A percentile compares a stretch with the other conserved stretches of the same genome.
phyloP scores from a whole-genome alignment of 2,888 invertebrate species.

The Caenorhabditis uteleia region DNA sequence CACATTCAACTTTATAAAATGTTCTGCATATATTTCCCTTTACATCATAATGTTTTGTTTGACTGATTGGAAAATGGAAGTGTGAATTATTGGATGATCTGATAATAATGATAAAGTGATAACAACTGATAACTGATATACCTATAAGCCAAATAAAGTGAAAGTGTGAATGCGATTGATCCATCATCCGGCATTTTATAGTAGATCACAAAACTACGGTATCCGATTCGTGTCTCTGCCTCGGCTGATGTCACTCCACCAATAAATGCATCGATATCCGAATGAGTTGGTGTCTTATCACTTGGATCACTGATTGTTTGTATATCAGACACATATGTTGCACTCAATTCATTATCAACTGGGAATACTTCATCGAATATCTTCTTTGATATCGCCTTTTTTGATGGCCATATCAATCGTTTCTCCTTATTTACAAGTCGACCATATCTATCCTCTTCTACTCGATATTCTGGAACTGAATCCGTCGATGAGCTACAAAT shows the following conservation, averaged over 20 bases:
- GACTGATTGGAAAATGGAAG: constrained; percentile 14
- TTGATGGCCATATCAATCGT: constrained; percentile 3
- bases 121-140: neutral
- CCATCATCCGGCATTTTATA: constrained; percentile 17
- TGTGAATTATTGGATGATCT: constrained; percentile 7
- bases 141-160: constrained; percentile 17
- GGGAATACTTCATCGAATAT: neutral
- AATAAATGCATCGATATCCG: constrained; percentile 5
- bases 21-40: constrained; percentile 1
- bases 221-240: constrained; percentile 13
- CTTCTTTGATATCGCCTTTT: neutral
- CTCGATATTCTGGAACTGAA: constrained; percentile 2
- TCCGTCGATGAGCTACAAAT: no score
- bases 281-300: neutral
- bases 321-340: no score
- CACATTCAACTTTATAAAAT: constrained; percentile 16
- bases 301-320: no score
- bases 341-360: no score
- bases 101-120: neutral
- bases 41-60: constrained; percentile 3
- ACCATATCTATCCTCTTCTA: neutral
- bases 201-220: constrained; percentile 17
- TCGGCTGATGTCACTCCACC: constrained; percentile 12
- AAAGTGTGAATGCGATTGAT: constrained; percentile 5
- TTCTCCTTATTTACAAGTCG: neutral